Conservation (phyloP, 1,140 invertebrate genomes). For the Trichomalopsis sarcophagae region DNA sequence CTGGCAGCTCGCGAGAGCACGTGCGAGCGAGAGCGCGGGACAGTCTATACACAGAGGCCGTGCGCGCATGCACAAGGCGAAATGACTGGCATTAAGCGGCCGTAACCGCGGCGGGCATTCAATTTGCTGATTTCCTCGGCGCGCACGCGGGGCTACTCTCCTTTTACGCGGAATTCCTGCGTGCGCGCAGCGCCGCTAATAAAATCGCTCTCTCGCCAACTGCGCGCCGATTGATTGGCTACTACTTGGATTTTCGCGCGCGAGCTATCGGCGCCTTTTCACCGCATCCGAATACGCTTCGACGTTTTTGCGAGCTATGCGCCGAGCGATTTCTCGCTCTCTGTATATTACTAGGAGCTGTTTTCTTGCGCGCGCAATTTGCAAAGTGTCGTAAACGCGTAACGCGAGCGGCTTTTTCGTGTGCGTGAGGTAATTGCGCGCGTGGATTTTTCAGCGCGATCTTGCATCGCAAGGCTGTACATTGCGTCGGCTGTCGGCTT, state of each 20-base stretch:
- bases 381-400: slow-evolving; percentile 40
- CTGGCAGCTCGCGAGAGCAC: not conserved
- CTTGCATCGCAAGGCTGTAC: too few species aligned
- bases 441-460: slow-evolving; percentile 3
- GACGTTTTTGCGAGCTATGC: not conserved
- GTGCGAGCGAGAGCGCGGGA: not conserved
- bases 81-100: slow-evolving; percentile 50
- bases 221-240: slow-evolving; percentile 32
- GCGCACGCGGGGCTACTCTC: slow-evolving; percentile 1
- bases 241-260: slow-evolving; percentile 44
- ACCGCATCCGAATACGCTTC: not conserved
- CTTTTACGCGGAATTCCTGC: slow-evolving; percentile 50
- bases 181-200: slow-evolving; percentile 16
- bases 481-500: not conserved
- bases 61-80: slow-evolving; percentile 16
- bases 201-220: slow-evolving; percentile 32
- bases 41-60: not conserved
- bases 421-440: slow-evolving; percentile 31
- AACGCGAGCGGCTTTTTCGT: slow-evolving; percentile 1
- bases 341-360: not conserved
- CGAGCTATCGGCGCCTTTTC: not conserved
- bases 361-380: not conserved
- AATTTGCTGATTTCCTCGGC: slow-evolving; percentile 51
- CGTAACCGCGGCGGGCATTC: slow-evolving; percentile 46
- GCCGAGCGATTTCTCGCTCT: not conserved